phyloP scores from a whole-genome alignment of 2,888 invertebrate genomes.

The Cephus sareptanus region DNA sequence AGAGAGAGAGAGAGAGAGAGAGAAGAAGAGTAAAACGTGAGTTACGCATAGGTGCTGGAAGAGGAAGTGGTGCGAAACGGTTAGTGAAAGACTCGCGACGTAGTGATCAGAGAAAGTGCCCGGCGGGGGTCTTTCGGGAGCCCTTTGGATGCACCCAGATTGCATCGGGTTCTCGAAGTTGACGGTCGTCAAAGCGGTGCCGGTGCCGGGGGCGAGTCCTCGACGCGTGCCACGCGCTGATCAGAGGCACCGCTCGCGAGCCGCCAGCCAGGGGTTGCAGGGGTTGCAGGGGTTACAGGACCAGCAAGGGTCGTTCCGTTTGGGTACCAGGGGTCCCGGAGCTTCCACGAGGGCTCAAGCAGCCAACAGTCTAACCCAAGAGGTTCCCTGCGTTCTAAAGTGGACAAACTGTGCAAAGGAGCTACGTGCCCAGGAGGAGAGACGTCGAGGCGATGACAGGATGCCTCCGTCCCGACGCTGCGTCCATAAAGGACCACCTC shows the following conservation, averaged over 20 bases:
- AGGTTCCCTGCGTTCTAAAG: constrained; percentile 33
- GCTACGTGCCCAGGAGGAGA: constrained; percentile 3
- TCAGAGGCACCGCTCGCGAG: constrained; percentile 57
- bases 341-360: background rate
- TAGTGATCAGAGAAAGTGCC: constrained; percentile 15
- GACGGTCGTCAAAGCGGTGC: constrained; percentile 57
- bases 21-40: constrained; percentile 14
- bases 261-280: constrained; percentile 23
- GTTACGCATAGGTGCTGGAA: constrained; percentile 9
- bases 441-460: constrained; percentile 60
- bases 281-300: background rate
- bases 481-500: constrained; percentile 54
- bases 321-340: constrained; percentile 47
- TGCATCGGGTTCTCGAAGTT: constrained; percentile 40
- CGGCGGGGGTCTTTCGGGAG: constrained; percentile 37
- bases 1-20: background rate
- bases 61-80: constrained; percentile 1
- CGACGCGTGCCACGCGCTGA: constrained; percentile 63
- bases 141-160: constrained; percentile 40
- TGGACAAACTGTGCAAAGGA: constrained; percentile 44
- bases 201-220: constrained; percentile 61
- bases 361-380: background rate
- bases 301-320: constrained; percentile 42
- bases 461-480: constrained; percentile 60
- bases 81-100: background rate